Evolutionary conservation across 2,797 vertebrate genomes (phyloP).

Genomic region (Ceryle rudis): DNA sequence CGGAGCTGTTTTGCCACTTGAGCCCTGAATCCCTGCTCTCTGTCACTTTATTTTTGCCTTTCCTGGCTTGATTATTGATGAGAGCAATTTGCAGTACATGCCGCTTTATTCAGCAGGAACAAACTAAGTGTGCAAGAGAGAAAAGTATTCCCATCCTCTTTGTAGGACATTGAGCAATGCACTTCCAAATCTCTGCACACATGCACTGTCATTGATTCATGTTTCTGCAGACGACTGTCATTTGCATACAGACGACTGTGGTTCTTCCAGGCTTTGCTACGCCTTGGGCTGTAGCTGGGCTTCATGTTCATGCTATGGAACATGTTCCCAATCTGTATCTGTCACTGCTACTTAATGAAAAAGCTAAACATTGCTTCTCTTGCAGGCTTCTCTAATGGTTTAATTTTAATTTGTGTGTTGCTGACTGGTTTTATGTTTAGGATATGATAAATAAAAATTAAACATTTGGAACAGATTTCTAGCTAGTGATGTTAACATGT

Average conservation of each 20-base stretch:
- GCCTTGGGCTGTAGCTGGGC: neutral
- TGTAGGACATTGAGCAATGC: neutral
- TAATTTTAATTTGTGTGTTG: neutral
- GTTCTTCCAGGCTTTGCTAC: neutral
- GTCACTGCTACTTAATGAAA: neutral
- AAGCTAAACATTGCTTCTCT: neutral
- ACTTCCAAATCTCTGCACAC: neutral
- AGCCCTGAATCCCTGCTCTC: neutral
- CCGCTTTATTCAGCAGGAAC: neutral
- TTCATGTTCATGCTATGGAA: neutral
- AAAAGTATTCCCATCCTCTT: neutral
- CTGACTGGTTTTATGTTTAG: neutral
- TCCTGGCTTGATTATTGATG: conserved; percentile 17
- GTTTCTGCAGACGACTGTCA: neutral
- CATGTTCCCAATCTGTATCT: neutral
- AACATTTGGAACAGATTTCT: neutral
- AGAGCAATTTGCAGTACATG: conserved; percentile 13
- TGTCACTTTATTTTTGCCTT: conserved; percentile 10
- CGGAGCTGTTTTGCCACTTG: neutral
- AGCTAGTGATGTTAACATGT: neutral
- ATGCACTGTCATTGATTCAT: neutral
- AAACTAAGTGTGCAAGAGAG: neutral
- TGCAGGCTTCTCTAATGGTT: neutral
- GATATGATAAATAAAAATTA: neutral
- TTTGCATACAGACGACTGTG: neutral